Evolutionary conservation across 2,888 invertebrate genomes (phyloP), one percentile per base, ranked within the genome.

Genomic region (Lottia gigantea): DNA sequence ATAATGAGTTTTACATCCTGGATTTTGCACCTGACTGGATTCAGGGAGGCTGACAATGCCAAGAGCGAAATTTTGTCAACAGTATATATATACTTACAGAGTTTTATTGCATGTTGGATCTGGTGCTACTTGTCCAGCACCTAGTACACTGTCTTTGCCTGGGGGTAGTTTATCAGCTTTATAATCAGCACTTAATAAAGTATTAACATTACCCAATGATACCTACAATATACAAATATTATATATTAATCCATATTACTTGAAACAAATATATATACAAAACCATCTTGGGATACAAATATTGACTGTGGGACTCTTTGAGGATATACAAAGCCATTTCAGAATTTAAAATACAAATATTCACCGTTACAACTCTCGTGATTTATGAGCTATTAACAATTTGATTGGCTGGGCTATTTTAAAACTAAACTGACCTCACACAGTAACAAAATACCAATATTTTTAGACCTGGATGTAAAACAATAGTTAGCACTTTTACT

Each of bases 401-500:
- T n/a, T n/a, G n/a, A n/a, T n/a, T n/a, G n/a, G n/a, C n/a, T n/a
- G n/a, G n/a, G n/a, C n/a, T n/a, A n/a, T n/a, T n/a, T n/a, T n/a
- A n/a, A n/a, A n/a, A n/a, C n/a, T 40, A 11, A 40, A 78, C 84
- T 80, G 77, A 90, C 90, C 82, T 90, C 90, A 80, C 88, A 89
- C 1, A 91, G 82, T 40, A 89, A 75, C 45, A 90, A 73, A 6
- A 90, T 73, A 7, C 90, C 90, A 40, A 83, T 82, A 67, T 87
- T 85, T 73, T 89, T 89, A 25, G 83, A 76, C 65, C 76, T 77
- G 25, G 85, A 83, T 2, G 90, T 83, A 79, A 86, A 90, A 73
- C 90, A 90, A 78, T 90, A 91, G 76, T 90, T 90, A 66, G 90
- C 90, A 80, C 90, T 90, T 76, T 90, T 90, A 77, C 89, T 89